Conservation (phyloP, 1,140 invertebrate species). For the Hypsibius dujardini region DNA sequence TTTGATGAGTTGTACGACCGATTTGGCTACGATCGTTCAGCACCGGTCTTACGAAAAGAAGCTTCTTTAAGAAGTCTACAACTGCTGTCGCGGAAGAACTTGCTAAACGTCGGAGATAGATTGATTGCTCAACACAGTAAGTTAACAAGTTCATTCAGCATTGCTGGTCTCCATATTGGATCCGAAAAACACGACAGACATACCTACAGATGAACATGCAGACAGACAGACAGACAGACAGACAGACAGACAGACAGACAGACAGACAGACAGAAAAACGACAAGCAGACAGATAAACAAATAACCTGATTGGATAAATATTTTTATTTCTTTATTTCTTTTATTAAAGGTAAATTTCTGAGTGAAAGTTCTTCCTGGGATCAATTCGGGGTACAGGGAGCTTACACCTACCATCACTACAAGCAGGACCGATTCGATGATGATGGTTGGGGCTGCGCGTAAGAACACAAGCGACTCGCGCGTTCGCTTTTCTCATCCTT, state of each 20-base stretch:
- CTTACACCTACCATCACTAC: constrained; percentile 88
- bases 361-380: constrained; percentile 27
- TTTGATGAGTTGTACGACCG: neutral
- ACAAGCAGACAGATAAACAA: constrained; percentile 3
- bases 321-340: too few relatives aligned
- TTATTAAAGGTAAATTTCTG: neutral
- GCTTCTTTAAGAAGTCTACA: neutral
- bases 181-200: neutral
- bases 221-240: too few relatives aligned
- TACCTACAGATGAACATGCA: too few relatives aligned
- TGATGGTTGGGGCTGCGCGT: constrained; percentile 95
- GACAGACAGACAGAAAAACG: too few relatives aligned
- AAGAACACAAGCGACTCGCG: too few relatives aligned
- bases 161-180: neutral
- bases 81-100: neutral
- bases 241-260: too few relatives aligned
- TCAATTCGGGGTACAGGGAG: constrained; percentile 53
- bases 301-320: neutral
- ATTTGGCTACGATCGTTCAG: neutral
- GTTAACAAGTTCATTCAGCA: neutral
- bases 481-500: too few relatives aligned
- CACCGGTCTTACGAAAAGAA: neutral
- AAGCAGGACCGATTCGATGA: constrained; percentile 88
- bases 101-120: neutral
- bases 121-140: neutral